These are phyloP conservation scores for Danaus plexippus DNA, from an alignment of 1,140 invertebrate species.

Conservation along the genomic window DNA sequence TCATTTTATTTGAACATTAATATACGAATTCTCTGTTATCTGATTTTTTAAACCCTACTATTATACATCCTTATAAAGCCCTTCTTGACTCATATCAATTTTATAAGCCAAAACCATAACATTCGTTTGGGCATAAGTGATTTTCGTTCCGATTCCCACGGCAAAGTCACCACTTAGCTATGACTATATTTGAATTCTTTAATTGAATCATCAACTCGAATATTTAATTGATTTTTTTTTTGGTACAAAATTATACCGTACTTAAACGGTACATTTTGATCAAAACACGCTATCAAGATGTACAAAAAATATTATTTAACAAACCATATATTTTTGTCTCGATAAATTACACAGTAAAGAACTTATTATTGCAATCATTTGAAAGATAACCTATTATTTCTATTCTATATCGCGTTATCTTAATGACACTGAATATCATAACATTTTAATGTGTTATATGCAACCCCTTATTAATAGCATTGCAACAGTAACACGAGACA, in stretches of 20 bases:
- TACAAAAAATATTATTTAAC: conserved; percentile 1
- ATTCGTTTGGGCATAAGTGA: conserved; percentile 16
- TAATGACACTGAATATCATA: too few relatives aligned
- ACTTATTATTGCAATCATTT: too few relatives aligned
- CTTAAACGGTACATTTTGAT: too few relatives aligned
- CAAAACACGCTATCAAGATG: background rate
- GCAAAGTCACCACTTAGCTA: conserved; percentile 11
- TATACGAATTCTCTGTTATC: too few relatives aligned
- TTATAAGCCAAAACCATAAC: background rate
- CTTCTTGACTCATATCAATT: conserved; percentile 6
- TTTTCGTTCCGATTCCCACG: conserved; percentile 9
- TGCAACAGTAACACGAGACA: conserved; percentile 10
- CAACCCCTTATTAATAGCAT: background rate
- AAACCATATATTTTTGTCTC: background rate
- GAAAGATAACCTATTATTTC: too few relatives aligned
- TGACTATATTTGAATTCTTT: conserved; percentile 28
- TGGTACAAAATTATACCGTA: too few relatives aligned
- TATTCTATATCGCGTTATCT: too few relatives aligned
- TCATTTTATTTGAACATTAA: conserved; percentile 6
- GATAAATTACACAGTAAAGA: background rate
- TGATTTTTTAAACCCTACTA: too few relatives aligned
- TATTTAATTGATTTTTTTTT: conserved; percentile 26
- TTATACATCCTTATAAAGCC: too few relatives aligned
- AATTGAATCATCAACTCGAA: conserved; percentile 32
- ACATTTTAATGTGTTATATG: too few relatives aligned